A percentile compares a stretch with the other conserved stretches of the same genome.
These are phyloP conservation scores for Strix occidentalis DNA, from an alignment of 2,797 vertebrate species.

Conservation along the genomic window DNA sequence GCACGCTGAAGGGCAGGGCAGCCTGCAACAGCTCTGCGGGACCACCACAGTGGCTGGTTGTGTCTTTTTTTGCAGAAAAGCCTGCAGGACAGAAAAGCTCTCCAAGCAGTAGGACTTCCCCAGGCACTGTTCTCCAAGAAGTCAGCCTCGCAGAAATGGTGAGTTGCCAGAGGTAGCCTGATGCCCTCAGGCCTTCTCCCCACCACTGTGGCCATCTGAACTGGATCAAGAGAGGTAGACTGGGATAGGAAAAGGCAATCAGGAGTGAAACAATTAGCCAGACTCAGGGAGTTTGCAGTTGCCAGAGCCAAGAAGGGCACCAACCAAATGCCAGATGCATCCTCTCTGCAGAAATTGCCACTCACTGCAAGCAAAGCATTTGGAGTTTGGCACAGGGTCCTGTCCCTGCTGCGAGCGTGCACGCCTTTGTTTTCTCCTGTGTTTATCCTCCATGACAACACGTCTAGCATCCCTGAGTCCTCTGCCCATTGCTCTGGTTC, in stretches of 20 bases:
- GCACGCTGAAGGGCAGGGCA: neutral
- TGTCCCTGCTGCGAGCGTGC: rapidly evolving
- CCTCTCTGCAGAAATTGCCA: neutral
- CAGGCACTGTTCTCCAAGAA: slow-evolving; percentile 47
- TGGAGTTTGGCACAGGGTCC: neutral
- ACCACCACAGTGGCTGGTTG: rapidly evolving
- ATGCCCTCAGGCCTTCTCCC: neutral
- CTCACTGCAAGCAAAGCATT: neutral
- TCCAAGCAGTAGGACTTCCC: slow-evolving; percentile 55
- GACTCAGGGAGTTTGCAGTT: neutral
- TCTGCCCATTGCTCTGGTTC: neutral
- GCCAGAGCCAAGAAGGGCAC: neutral
- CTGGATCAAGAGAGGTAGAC: too few species aligned
- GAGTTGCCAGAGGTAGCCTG: neutral
- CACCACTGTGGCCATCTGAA: neutral
- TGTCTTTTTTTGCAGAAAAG: slow-evolving; percentile 49
- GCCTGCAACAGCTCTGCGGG: neutral
- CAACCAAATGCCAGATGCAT: neutral
- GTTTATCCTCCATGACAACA: neutral
- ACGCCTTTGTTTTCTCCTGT: neutral
- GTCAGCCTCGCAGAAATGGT: slow-evolving; percentile 65
- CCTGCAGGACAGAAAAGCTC: slow-evolving; percentile 23
- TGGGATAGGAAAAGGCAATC: neutral
- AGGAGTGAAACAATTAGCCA: neutral
- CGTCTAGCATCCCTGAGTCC: rapidly evolving